Percentiles rank a stretch among this genome's conserved stretches.
Conservation (phyloP, 1,140 invertebrate genomes). For the Aphelinus atriplicis region DNA sequence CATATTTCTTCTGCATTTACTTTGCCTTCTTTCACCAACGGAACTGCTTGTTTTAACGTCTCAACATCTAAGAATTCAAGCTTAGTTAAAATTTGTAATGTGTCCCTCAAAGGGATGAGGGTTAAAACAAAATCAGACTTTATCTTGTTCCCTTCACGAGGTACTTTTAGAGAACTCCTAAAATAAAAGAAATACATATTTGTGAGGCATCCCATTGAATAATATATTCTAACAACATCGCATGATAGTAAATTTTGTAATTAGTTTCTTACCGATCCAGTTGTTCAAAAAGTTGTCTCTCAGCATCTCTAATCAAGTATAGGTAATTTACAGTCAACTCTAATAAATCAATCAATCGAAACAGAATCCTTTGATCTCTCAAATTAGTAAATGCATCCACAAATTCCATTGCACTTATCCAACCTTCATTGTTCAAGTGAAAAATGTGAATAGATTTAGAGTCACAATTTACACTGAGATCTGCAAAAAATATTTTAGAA, state of each 20-base stretch:
- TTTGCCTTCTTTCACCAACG: constrained; percentile 13
- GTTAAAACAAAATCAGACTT: constrained; percentile 36
- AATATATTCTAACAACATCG: no score
- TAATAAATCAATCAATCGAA: constrained; percentile 25
- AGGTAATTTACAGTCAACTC: constrained; percentile 27
- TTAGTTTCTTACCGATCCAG: constrained; percentile 44
- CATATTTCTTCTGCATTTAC: background rate
- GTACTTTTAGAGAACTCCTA: constrained; percentile 40
- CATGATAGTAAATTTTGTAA: background rate
- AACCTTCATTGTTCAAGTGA: constrained; percentile 45
- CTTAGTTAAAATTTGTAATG: constrained; percentile 5
- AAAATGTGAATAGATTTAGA: constrained; percentile 43
- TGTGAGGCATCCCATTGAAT: no score
- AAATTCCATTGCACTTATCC: constrained; percentile 47
- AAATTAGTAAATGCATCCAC: constrained; percentile 45
- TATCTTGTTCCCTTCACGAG: constrained; percentile 33
- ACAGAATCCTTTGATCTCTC: constrained; percentile 13
- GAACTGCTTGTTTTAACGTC: constrained; percentile 26
- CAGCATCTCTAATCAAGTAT: constrained; percentile 38
- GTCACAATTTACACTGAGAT: constrained; percentile 28
- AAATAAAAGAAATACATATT: constrained; percentile 14
- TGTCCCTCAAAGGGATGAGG: constrained; percentile 40
- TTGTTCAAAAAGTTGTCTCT: constrained; percentile 40
- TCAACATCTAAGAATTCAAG: constrained; percentile 15
- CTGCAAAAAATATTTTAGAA: constrained; percentile 38